Conservation (phyloP, 2,113 vertebrate genomes). For the Serilophus lunatus region DNA sequence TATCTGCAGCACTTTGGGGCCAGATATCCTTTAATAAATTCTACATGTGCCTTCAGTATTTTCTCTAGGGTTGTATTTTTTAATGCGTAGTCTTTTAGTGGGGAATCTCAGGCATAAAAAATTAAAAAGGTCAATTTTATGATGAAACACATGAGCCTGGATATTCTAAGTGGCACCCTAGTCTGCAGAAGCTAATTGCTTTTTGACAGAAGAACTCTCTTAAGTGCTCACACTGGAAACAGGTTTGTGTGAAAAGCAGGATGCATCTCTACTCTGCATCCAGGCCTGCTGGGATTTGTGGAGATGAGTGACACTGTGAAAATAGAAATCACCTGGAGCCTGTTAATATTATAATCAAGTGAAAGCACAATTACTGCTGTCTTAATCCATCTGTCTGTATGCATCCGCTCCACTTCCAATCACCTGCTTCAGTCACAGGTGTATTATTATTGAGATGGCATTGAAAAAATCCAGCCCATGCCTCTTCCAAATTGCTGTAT, state of each 20-base stretch:
- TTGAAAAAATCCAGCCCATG: not conserved
- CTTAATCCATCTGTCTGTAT: slow-evolving; percentile 59
- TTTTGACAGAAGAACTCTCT: slow-evolving; percentile 63
- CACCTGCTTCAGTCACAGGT: slow-evolving; percentile 49
- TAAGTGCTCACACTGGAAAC: slow-evolving; percentile 54
- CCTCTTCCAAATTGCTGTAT: not conserved
- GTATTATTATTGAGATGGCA: slow-evolving; percentile 24
- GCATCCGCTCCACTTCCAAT: slow-evolving; percentile 8
- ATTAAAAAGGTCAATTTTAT: slow-evolving; percentile 79
- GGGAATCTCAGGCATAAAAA: slow-evolving; percentile 71
- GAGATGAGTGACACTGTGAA: slow-evolving; percentile 46
- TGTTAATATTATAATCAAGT: slow-evolving; percentile 63
- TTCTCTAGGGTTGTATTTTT: slow-evolving; percentile 58
- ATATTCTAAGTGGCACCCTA: slow-evolving; percentile 73
- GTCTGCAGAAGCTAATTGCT: slow-evolving; percentile 75
- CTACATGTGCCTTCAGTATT: slow-evolving; percentile 49
- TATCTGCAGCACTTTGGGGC: slow-evolving; percentile 44
- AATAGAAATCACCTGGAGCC: slow-evolving; percentile 62
- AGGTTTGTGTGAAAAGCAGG: slow-evolving; percentile 30
- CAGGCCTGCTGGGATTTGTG: slow-evolving; percentile 53
- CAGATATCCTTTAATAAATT: slow-evolving; percentile 42
- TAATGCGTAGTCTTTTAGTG: slow-evolving; percentile 60
- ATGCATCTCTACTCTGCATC: slow-evolving; percentile 30
- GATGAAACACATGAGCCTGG: slow-evolving; percentile 67
- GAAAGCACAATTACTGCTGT: slow-evolving; percentile 47